Conservation (phyloP, 2,113 vertebrate genomes). For the Hemicordylus capensis region DNA sequence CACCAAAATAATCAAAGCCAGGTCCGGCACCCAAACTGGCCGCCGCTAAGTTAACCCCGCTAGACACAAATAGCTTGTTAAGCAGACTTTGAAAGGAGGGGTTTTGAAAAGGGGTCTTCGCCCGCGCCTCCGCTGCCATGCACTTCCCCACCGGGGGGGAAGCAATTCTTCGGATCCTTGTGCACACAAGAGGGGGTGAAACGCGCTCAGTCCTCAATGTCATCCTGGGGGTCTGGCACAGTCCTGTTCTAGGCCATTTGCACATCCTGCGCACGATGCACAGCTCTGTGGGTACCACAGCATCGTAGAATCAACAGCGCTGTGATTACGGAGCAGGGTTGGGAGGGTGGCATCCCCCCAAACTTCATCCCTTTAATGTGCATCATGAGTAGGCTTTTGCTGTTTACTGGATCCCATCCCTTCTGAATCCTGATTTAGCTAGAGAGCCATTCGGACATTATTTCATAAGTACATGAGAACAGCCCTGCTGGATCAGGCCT, state of each 20-base stretch:
- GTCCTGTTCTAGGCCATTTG: constrained; percentile 9
- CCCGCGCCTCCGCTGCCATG: neutral
- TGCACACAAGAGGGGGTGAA: neutral
- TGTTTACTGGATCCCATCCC: too few species aligned
- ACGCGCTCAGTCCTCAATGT: neutral
- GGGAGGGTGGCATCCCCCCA: neutral
- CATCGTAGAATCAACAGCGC: too few species aligned
- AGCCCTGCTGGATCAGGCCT: too few species aligned
- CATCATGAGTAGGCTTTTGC: too few species aligned
- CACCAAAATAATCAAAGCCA: too few species aligned
- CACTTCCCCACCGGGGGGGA: neutral
- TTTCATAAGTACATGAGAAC: too few species aligned
- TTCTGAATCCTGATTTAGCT: too few species aligned
- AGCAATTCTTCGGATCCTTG: neutral
- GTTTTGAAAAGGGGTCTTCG: too few species aligned
- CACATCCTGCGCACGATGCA: neutral
- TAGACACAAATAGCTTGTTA: neutral
- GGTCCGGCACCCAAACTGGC: neutral
- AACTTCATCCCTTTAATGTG: neutral
- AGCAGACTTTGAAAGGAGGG: neutral
- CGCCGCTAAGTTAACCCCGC: neutral
- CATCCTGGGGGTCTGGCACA: neutral
- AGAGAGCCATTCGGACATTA: too few species aligned
- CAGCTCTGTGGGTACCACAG: too few species aligned
- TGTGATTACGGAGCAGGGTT: too few species aligned